These are phyloP conservation scores for Nephrotoma appendiculata DNA, from an alignment of 2,888 invertebrate species.

Conservation along the genomic window DNA sequence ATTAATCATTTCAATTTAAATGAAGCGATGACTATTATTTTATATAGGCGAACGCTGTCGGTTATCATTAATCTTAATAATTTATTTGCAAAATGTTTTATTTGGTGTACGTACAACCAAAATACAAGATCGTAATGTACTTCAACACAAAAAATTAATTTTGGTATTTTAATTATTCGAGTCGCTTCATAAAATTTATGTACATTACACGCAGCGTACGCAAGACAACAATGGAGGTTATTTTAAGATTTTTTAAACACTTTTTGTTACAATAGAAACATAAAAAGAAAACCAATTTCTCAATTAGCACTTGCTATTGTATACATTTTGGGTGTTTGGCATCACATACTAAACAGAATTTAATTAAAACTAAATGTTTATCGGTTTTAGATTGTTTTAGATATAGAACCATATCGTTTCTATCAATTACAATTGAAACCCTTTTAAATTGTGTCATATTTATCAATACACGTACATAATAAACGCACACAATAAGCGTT, in stretches of 20 bases:
- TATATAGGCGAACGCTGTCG: neutral
- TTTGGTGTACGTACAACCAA: neutral
- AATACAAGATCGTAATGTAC: neutral
- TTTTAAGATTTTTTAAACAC: neutral
- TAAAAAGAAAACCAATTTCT: neutral
- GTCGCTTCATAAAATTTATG: neutral
- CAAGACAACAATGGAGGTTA: neutral
- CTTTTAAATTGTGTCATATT: neutral
- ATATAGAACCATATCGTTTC: neutral
- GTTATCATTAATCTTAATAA: neutral
- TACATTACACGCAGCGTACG: neutral
- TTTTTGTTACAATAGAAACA: neutral
- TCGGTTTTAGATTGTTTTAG: neutral
- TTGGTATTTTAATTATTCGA: neutral
- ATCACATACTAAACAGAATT: neutral
- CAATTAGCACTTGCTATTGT: neutral
- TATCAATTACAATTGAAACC: neutral
- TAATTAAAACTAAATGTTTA: neutral
- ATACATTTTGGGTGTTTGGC: neutral
- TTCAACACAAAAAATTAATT: neutral
- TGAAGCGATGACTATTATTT: neutral
- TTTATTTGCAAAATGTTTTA: neutral
- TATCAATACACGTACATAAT: neutral
- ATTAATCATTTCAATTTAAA: neutral
- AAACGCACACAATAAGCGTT: neutral